These are phyloP conservation scores for Neomonachus schauinslandi DNA, from an alignment of 2,113 vertebrate species.

Conservation along the genomic window DNA sequence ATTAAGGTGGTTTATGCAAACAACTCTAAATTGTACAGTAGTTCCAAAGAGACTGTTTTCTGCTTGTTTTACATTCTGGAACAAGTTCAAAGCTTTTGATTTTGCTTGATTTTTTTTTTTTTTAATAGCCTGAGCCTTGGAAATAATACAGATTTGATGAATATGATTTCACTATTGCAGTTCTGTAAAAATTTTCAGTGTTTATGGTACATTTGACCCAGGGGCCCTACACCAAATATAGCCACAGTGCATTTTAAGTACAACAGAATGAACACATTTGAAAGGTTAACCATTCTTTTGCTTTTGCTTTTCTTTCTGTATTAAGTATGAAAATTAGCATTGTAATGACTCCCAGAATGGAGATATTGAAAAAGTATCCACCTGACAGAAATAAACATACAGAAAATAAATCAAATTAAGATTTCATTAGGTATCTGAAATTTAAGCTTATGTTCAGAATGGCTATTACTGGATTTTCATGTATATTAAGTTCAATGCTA, in stretches of 20 bases:
- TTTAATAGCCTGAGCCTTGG: constrained; percentile 82
- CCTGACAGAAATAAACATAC: constrained; percentile 82
- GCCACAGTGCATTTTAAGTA: constrained; percentile 79
- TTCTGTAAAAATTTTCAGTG: constrained; percentile 78
- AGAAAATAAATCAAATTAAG: constrained; percentile 81
- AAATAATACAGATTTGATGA: constrained; percentile 85
- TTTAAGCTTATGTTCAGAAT: constrained; percentile 76
- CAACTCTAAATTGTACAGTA: constrained; percentile 77
- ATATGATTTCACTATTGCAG: constrained; percentile 81
- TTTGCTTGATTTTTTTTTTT: constrained; percentile 79
- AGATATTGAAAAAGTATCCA: constrained; percentile 80
- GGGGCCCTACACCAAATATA: constrained; percentile 79
- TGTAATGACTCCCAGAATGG: constrained; percentile 82
- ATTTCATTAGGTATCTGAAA: constrained; percentile 84
- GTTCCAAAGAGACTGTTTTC: constrained; percentile 82
- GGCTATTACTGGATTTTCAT: constrained; percentile 74
- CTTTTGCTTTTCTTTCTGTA: constrained; percentile 79
- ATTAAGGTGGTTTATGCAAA: constrained; percentile 81
- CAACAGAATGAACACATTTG: constrained; percentile 77
- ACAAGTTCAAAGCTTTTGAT: constrained; percentile 84
- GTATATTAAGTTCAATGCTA: constrained; percentile 78
- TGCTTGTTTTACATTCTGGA: constrained; percentile 86
- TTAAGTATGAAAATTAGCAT: constrained; percentile 82
- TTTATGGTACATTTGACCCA: constrained; percentile 80
- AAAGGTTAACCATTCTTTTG: constrained; percentile 82